phyloP scores from a whole-genome alignment of 1,140 invertebrate species.

The Drosophila simulans region DNA sequence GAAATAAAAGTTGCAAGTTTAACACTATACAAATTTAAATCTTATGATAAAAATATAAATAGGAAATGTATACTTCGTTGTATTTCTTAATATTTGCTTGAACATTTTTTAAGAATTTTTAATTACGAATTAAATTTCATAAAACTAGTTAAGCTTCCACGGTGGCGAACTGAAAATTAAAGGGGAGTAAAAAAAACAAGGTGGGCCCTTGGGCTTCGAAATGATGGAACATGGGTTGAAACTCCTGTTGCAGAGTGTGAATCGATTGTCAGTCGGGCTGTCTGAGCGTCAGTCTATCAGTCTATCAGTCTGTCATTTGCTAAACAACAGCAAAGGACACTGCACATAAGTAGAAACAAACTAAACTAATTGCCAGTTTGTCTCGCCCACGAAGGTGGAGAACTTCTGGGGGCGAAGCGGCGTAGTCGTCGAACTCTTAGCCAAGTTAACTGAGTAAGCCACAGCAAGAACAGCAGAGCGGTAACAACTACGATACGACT shows the following conservation, averaged over 20 bases:
- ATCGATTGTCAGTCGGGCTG: slow-evolving; percentile 1
- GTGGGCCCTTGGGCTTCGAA: background rate
- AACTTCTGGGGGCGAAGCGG: background rate
- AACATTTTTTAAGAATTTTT: no score
- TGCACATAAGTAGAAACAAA: slow-evolving; percentile 45
- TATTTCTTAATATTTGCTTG: no score
- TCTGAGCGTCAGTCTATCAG: slow-evolving; percentile 1
- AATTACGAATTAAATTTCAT: no score
- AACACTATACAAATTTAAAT: no score
- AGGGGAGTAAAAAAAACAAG: no score
- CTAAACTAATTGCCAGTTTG: slow-evolving; percentile 73
- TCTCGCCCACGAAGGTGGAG: slow-evolving; percentile 58
- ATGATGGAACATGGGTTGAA: slow-evolving; percentile 2
- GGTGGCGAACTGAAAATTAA: no score
- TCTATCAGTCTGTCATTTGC: slow-evolving; percentile 51
- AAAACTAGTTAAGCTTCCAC: no score
- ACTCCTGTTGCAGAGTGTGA: slow-evolving; percentile 26
- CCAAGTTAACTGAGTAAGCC: slow-evolving; percentile 46
- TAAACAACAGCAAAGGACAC: slow-evolving; percentile 55
- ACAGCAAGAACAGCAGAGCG: slow-evolving; percentile 25
- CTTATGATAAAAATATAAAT: no score
- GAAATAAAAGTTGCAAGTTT: no score
- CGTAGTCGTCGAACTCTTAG: slow-evolving; percentile 39
- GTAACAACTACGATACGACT: slow-evolving; percentile 46
- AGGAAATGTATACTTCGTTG: no score